These are phyloP conservation scores for Calephelis nemesis DNA, from an alignment of 1,140 invertebrate genomes.

Conservation along the genomic window DNA sequence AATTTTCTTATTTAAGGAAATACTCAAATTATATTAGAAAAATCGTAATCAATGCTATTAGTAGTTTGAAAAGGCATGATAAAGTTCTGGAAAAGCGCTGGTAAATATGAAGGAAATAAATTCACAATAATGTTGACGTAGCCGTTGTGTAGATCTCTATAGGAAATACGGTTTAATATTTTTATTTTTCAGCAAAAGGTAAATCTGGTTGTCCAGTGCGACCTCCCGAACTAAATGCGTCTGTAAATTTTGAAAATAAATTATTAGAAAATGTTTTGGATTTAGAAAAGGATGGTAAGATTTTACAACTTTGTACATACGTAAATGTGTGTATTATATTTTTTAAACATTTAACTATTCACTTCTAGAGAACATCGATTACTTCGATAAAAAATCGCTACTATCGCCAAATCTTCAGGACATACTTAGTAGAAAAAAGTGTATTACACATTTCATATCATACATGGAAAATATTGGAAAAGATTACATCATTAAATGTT, in stretches of 20 bases:
- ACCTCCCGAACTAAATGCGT: constrained; percentile 53
- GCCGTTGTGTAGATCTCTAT: constrained; percentile 11
- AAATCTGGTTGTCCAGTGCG: constrained; percentile 68
- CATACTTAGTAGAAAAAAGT: constrained; percentile 61
- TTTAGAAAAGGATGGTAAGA: constrained; percentile 52
- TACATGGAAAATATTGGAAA: constrained; percentile 71
- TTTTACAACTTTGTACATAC: not conserved
- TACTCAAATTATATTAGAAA: not conserved
- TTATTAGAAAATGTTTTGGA: constrained; percentile 45
- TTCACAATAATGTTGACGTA: constrained; percentile 19
- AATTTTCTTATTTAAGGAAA: not conserved
- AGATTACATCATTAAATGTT: constrained; percentile 63
- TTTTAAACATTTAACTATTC: constrained; percentile 23
- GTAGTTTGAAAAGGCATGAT: constrained; percentile 44
- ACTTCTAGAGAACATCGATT: constrained; percentile 38
- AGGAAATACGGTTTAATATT: constrained; percentile 8
- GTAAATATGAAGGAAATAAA: constrained; percentile 36
- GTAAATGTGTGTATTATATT: constrained; percentile 19
- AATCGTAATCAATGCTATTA: not conserved
- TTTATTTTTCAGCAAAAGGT: constrained; percentile 60
- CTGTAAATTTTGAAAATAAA: constrained; percentile 32
- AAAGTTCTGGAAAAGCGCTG: constrained; percentile 76
- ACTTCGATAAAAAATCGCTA: constrained; percentile 69
- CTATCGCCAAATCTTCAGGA: constrained; percentile 67
- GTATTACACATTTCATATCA: constrained; percentile 67